These are phyloP conservation scores for Microtus richardsoni DNA, from an alignment of 2,113 vertebrate genomes.

Conservation along the genomic window DNA sequence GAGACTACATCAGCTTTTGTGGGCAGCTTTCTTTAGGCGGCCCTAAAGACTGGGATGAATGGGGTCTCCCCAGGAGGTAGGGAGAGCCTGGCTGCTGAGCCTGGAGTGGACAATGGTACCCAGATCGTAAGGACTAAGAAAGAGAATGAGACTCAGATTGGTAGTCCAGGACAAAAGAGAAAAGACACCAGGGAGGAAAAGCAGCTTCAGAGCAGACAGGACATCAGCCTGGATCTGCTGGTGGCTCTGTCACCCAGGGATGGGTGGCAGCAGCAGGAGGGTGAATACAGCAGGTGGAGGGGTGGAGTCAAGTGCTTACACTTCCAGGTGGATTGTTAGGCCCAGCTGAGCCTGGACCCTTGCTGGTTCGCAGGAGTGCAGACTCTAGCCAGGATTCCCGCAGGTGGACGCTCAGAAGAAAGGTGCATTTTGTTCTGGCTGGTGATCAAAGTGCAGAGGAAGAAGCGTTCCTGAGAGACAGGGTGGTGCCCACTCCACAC, in stretches of 20 bases:
- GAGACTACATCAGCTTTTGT: background rate
- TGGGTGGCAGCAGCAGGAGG: background rate
- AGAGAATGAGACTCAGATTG: background rate
- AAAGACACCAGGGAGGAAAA: background rate
- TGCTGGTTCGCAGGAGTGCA: fast-evolving
- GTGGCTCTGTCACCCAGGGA: background rate
- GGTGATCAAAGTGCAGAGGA: background rate
- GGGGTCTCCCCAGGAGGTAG: too few species aligned
- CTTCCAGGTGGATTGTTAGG: background rate
- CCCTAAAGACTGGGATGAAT: background rate
- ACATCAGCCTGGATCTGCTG: background rate
- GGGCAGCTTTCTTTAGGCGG: background rate
- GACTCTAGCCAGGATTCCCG: background rate
- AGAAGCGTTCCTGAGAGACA: background rate
- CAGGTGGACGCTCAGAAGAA: background rate
- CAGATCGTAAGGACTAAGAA: background rate
- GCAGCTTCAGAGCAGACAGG: background rate
- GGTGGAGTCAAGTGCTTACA: fast-evolving
- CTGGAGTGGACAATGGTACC: background rate
- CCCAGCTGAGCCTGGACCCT: background rate
- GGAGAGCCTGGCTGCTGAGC: background rate
- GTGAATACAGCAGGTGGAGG: too few species aligned
- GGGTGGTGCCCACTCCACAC: background rate
- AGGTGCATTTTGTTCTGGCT: background rate
- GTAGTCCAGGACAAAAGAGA: background rate